Evolutionary conservation across 2,888 invertebrate genomes (phyloP).

Genomic region (Parapristionchus giblindavisi): DNA sequence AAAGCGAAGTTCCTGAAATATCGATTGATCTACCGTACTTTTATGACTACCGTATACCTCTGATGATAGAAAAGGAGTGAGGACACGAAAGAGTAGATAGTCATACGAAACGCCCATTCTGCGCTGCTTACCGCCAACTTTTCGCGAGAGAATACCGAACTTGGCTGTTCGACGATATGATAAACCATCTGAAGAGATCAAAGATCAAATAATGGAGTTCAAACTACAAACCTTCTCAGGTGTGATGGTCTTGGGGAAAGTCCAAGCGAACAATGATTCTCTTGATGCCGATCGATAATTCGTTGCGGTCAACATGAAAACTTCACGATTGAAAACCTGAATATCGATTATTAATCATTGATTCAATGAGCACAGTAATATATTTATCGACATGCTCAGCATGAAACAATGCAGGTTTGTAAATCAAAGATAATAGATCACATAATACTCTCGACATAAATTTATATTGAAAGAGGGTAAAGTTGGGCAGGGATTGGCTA

Average conservation of each 20-base stretch:
- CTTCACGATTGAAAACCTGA: slow-evolving; percentile 65
- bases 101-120: slow-evolving; percentile 67
- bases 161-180: slow-evolving; percentile 68
- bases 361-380: too few species aligned
- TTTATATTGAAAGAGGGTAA: too few species aligned
- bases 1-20: too few species aligned
- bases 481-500: too few species aligned
- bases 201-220: neutral
- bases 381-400: too few species aligned
- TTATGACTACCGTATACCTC: too few species aligned
- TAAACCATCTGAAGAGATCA: slow-evolving; percentile 55
- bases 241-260: slow-evolving; percentile 60
- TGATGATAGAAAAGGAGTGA: neutral
- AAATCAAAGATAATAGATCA: too few species aligned
- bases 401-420: too few species aligned
- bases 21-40: too few species aligned
- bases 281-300: slow-evolving; percentile 53
- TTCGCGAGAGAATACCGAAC: slow-evolving; percentile 62
- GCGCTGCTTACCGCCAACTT: slow-evolving; percentile 51
- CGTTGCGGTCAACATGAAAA: slow-evolving; percentile 67
- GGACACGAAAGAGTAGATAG: neutral
- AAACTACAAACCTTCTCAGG: slow-evolving; percentile 40
- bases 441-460: too few species aligned
- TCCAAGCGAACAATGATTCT: slow-evolving; percentile 64
- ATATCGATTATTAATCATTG: too few species aligned